Conservation (phyloP, 2,888 invertebrate genomes). For the Cistogaster globosa region DNA sequence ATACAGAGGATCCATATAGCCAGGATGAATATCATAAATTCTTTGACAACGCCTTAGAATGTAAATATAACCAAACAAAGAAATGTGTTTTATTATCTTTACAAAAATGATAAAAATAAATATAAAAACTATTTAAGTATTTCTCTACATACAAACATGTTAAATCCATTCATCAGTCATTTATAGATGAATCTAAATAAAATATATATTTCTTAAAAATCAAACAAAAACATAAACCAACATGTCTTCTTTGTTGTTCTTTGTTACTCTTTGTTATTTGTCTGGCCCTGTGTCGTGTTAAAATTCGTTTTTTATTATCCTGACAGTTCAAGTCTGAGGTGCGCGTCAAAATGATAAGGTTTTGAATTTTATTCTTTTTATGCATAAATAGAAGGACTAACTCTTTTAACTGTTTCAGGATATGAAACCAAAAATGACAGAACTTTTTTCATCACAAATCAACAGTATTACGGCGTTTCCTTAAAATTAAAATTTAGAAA, state of each 20-base stretch:
- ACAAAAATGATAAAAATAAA: constrained; percentile 24
- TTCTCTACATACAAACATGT: constrained; percentile 31
- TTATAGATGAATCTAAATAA: constrained; percentile 34
- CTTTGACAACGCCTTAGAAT: constrained; percentile 91
- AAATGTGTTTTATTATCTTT: constrained; percentile 38
- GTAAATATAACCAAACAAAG: constrained; percentile 84
- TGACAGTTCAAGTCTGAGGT: constrained; percentile 19
- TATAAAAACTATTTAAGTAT: background rate
- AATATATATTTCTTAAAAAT: constrained; percentile 21
- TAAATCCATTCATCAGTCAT: constrained; percentile 47
- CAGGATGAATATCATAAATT: constrained; percentile 91
- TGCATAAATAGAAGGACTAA: too few species aligned
- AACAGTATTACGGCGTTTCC: too few species aligned
- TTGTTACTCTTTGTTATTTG: constrained; percentile 14
- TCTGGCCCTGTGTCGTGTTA: constrained; percentile 22
- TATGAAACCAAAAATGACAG: too few species aligned
- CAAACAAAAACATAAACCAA: constrained; percentile 40
- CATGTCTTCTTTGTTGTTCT: constrained; percentile 31
- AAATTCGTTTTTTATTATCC: constrained; percentile 26
- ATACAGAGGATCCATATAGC: constrained; percentile 84
- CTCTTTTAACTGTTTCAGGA: too few species aligned
- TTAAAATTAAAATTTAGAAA: too few species aligned
- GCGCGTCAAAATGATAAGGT: constrained; percentile 15
- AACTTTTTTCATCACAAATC: too few species aligned
- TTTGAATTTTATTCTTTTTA: background rate